Conservation (phyloP, 2,888 invertebrate species). For the Encarsia formosa region DNA sequence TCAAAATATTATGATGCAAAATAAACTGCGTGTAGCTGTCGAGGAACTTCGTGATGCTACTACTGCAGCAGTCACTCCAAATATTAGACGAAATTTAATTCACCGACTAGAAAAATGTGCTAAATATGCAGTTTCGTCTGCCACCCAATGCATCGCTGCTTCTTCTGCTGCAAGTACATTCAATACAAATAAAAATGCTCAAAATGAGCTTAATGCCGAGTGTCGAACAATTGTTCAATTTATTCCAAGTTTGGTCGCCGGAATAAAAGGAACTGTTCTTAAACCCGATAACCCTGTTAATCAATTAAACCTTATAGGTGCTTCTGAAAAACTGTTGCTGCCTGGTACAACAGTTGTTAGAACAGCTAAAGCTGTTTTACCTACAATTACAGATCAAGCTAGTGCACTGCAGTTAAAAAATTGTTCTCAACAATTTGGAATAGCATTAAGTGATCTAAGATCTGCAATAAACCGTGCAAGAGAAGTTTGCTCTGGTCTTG, state of each 20-base stretch:
- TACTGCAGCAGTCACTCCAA: constrained; percentile 78
- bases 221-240: constrained; percentile 72
- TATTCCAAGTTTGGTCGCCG: constrained; percentile 76
- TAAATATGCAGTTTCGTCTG: constrained; percentile 79
- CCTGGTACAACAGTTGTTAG: constrained; percentile 69
- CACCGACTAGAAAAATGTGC: constrained; percentile 58
- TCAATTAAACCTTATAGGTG: constrained; percentile 76
- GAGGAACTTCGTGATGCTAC: constrained; percentile 90
- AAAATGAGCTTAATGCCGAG: constrained; percentile 72
- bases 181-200: constrained; percentile 63
- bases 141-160: constrained; percentile 87
- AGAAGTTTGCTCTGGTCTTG: constrained; percentile 77
- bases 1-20: constrained; percentile 78
- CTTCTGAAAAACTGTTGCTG: constrained; percentile 76
- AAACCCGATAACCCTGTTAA: constrained; percentile 70
- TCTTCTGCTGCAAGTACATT: constrained; percentile 77
- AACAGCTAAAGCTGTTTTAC: constrained; percentile 75
- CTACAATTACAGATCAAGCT: constrained; percentile 75
- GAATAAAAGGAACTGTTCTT: constrained; percentile 66
- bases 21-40: constrained; percentile 80
- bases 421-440: constrained; percentile 65
- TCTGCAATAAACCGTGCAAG: constrained; percentile 65
- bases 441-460: constrained; percentile 65
- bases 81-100: constrained; percentile 69
- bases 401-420: constrained; percentile 71